Conservation (phyloP, 2,113 vertebrate species). For the Abramis brama region DNA sequence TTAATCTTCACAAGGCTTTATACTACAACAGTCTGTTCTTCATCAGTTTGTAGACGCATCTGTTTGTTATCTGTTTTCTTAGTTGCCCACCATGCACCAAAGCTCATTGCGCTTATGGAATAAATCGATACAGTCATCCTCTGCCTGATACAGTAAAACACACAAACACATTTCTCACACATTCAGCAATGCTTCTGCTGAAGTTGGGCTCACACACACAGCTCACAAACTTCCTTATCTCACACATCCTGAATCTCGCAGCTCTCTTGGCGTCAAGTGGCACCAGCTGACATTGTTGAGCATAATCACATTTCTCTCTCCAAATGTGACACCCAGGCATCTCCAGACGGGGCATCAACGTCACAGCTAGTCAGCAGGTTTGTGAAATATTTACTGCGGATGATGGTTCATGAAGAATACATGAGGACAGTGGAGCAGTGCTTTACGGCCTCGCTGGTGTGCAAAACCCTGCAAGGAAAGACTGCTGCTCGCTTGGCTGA, state of each 20-base stretch:
- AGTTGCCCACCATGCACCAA: not conserved
- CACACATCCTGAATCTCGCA: slow-evolving; percentile 52
- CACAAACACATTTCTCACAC: slow-evolving; percentile 18
- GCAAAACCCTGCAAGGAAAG: slow-evolving; percentile 50
- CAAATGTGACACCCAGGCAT: slow-evolving; percentile 58
- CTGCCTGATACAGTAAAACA: slow-evolving; percentile 3
- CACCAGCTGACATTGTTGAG: slow-evolving; percentile 58
- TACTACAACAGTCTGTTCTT: not conserved
- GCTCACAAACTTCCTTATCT: slow-evolving; percentile 31
- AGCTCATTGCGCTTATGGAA: slow-evolving; percentile 3
- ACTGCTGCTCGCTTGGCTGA: slow-evolving; percentile 57
- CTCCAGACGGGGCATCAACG: slow-evolving; percentile 50
- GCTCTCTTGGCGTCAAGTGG: slow-evolving; percentile 55
- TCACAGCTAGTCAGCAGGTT: slow-evolving; percentile 39
- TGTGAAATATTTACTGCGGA: slow-evolving; percentile 59
- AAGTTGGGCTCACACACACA: slow-evolving; percentile 14
- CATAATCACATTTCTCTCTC: slow-evolving; percentile 44
- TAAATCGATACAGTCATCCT: not conserved
- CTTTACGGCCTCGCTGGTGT: slow-evolving; percentile 36
- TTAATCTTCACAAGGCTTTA: not conserved
- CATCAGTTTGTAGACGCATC: not conserved
- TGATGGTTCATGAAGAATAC: slow-evolving; percentile 45
- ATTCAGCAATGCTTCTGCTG: slow-evolving; percentile 36
- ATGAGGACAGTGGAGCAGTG: slow-evolving; percentile 25
- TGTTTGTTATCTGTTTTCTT: slow-evolving; percentile 14